Conservation (phyloP, 2,113 vertebrate species). For the Oryzias javanicus region DNA sequence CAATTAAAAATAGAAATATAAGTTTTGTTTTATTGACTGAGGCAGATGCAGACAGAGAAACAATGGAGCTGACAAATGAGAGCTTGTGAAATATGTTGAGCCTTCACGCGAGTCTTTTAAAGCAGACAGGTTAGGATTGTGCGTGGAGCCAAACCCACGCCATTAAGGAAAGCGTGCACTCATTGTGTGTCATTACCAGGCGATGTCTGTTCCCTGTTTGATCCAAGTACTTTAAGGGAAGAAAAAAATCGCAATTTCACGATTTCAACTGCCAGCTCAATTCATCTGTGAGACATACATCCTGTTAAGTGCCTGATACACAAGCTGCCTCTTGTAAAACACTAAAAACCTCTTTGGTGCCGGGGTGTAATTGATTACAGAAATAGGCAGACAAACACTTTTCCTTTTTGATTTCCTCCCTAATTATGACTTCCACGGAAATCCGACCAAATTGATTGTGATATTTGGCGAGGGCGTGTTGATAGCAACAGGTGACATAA, state of each 20-base stretch:
- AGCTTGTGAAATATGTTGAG: slow-evolving; percentile 16
- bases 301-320: slow-evolving; percentile 32
- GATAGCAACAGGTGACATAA: slow-evolving; percentile 19
- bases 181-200: slow-evolving; percentile 42
- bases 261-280: slow-evolving; percentile 18
- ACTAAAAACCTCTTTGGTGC: slow-evolving; percentile 24
- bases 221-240: slow-evolving; percentile 24
- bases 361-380: slow-evolving; percentile 42
- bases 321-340: slow-evolving; percentile 62
- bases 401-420: slow-evolving; percentile 28
- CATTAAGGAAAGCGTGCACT: slow-evolving; percentile 52
- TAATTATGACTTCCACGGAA: slow-evolving; percentile 8
- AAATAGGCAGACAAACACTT: slow-evolving; percentile 33
- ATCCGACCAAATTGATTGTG: slow-evolving; percentile 1
- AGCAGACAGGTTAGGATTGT: slow-evolving; percentile 27
- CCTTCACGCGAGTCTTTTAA: slow-evolving; percentile 1
- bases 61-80: slow-evolving; percentile 32
- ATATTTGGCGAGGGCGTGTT: background rate
- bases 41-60: slow-evolving; percentile 10
- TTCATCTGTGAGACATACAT: slow-evolving; percentile 31
- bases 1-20: slow-evolving; percentile 19
- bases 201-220: slow-evolving; percentile 22
- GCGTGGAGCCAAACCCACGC: slow-evolving; percentile 18
- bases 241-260: slow-evolving; percentile 14
- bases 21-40: slow-evolving; percentile 14